Evolutionary conservation across 2,888 invertebrate species (phyloP).

Genomic region (Tyria jacobaeae): DNA sequence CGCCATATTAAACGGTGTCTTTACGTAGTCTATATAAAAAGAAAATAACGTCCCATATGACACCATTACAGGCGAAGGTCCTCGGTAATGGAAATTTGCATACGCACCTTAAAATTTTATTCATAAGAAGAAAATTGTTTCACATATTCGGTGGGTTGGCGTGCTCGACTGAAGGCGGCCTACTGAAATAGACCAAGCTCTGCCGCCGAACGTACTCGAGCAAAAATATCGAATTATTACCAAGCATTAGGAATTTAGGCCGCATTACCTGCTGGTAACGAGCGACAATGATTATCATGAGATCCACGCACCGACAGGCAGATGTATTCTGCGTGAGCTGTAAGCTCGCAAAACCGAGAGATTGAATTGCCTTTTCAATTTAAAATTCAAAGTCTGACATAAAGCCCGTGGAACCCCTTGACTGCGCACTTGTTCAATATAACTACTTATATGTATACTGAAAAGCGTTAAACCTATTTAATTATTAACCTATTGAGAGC

Average conservation of each 20-base stretch:
- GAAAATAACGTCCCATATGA: slow-evolving; percentile 76
- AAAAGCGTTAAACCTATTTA: slow-evolving; percentile 14
- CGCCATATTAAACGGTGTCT: slow-evolving; percentile 66
- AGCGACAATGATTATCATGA: slow-evolving; percentile 56
- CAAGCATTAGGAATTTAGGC: slow-evolving; percentile 67
- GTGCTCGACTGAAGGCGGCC: slow-evolving; percentile 19
- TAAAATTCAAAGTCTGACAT: slow-evolving; percentile 37
- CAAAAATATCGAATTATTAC: slow-evolving; percentile 80
- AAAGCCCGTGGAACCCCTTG: slow-evolving; percentile 3
- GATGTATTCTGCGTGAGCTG: slow-evolving; percentile 11
- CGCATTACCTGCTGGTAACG: slow-evolving; percentile 63
- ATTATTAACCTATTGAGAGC: slow-evolving; percentile 26
- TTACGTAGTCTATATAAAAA: slow-evolving; percentile 74
- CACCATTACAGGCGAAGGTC: slow-evolving; percentile 76
- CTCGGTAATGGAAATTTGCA: slow-evolving; percentile 83
- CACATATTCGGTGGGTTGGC: slow-evolving; percentile 61
- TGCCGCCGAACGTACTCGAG: slow-evolving; percentile 64
- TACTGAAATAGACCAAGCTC: slow-evolving; percentile 19
- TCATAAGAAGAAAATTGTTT: slow-evolving; percentile 85
- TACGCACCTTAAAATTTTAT: slow-evolving; percentile 85
- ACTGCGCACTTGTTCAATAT: not conserved
- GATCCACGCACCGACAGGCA: slow-evolving; percentile 29
- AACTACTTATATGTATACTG: slow-evolving; percentile 2
- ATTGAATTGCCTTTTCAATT: slow-evolving; percentile 42
- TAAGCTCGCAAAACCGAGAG: slow-evolving; percentile 12